These are phyloP conservation scores for Stigmatopora nigra DNA, from an alignment of 2,113 vertebrate genomes.

Conservation along the genomic window DNA sequence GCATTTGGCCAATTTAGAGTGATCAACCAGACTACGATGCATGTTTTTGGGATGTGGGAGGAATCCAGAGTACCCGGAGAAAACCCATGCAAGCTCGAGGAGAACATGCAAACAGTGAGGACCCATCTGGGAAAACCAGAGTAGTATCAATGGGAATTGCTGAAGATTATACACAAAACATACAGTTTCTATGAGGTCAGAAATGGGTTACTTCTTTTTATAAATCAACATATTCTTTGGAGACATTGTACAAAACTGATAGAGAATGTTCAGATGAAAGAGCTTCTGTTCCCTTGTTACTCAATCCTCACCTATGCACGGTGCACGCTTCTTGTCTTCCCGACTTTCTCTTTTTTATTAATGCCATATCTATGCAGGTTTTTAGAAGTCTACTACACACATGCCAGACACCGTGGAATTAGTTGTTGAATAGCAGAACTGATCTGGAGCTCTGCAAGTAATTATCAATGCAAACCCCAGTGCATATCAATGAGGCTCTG, in stretches of 20 bases:
- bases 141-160: not conserved
- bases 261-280: not conserved
- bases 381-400: not conserved
- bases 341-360: not conserved
- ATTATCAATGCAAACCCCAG: slow-evolving; percentile 8
- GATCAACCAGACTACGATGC: too few species aligned
- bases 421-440: slow-evolving; percentile 7
- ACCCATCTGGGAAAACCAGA: too few species aligned
- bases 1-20: too few species aligned
- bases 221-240: not conserved
- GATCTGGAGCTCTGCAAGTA: slow-evolving; percentile 10
- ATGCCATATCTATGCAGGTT: not conserved
- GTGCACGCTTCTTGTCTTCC: not conserved
- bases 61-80: too few species aligned
- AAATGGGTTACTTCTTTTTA: not conserved
- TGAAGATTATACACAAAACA: not conserved
- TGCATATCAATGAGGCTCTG: slow-evolving; percentile 8
- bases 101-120: too few species aligned
- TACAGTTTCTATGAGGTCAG: not conserved
- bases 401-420: slow-evolving; percentile 6
- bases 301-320: not conserved
- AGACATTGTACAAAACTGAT: not conserved
- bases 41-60: too few species aligned
- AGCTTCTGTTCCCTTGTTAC: not conserved
- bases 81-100: too few species aligned